phyloP scores from a whole-genome alignment of 2,113 vertebrate species.

The Poeciliopsis retropinna region DNA sequence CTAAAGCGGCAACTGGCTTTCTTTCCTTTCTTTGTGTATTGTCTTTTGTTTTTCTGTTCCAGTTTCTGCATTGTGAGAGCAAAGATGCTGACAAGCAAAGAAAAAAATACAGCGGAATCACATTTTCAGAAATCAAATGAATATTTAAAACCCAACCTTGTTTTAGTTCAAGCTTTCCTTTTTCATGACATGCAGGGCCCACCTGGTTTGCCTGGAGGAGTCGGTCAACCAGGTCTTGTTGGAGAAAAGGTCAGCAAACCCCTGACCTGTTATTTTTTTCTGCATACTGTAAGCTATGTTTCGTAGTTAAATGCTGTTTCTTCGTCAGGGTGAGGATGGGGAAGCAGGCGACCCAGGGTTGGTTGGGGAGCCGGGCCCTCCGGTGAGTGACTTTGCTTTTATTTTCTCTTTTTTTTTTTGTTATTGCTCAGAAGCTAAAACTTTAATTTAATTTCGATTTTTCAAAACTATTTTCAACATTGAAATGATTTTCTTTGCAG shows the following conservation, averaged over 20 bases:
- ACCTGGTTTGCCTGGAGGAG: slow-evolving; percentile 82
- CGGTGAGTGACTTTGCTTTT: slow-evolving; percentile 79
- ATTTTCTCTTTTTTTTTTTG: neutral
- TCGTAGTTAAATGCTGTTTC: slow-evolving; percentile 9
- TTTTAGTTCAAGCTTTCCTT: slow-evolving; percentile 40
- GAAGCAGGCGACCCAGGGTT: slow-evolving; percentile 86
- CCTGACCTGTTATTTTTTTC: too few relatives aligned
- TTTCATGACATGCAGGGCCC: slow-evolving; percentile 75
- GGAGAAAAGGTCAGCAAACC: slow-evolving; percentile 87
- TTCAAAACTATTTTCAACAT: slow-evolving; percentile 1
- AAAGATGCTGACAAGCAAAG: slow-evolving; percentile 55
- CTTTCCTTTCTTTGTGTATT: slow-evolving; percentile 38
- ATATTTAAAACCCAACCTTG: slow-evolving; percentile 56
- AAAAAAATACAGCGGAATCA: slow-evolving; percentile 20
- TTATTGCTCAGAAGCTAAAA: neutral
- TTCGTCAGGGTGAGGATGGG: slow-evolving; percentile 88
- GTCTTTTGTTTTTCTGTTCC: slow-evolving; percentile 35
- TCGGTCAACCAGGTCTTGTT: slow-evolving; percentile 87
- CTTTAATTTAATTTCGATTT: neutral
- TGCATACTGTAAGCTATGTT: slow-evolving; percentile 1
- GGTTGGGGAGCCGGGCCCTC: slow-evolving; percentile 78
- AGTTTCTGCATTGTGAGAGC: slow-evolving; percentile 41
- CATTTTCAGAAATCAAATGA: slow-evolving; percentile 47
- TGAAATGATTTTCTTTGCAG: slow-evolving; percentile 62
- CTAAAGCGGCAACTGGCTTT: slow-evolving; percentile 35